Evolutionary conservation across 1,140 invertebrate genomes (phyloP).

Genomic region (Delia radicum): DNA sequence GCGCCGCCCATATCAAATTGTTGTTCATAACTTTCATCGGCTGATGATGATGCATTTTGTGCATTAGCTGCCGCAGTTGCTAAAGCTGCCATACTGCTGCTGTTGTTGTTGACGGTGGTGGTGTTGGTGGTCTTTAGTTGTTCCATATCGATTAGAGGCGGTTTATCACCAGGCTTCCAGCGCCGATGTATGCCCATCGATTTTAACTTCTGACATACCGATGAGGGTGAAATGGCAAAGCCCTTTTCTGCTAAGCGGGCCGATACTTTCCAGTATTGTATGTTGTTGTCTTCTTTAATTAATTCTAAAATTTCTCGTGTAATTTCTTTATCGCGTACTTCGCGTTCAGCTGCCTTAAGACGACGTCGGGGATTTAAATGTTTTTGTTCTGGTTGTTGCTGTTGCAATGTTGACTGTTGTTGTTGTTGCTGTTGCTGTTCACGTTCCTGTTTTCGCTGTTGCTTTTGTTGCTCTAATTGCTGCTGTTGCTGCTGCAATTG

Average conservation of each 20-base stretch:
- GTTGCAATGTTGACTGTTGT: not conserved
- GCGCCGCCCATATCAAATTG: conserved; percentile 52
- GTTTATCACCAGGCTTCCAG: conserved; percentile 53
- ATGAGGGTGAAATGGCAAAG: conserved; percentile 51
- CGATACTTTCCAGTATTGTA: conserved; percentile 54
- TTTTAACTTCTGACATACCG: conserved; percentile 53
- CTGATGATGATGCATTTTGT: conserved; percentile 21
- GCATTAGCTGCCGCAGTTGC: conserved; percentile 32
- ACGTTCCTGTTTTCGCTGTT: too few species aligned
- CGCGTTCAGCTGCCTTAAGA: conserved; percentile 47
- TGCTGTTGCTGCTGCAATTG: conserved; percentile 33
- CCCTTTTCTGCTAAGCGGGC: conserved; percentile 52
- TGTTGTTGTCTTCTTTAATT: conserved; percentile 53
- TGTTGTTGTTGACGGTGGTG: conserved; percentile 30
- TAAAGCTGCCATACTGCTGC: not conserved
- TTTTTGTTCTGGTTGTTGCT: not conserved
- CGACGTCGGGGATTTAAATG: conserved; percentile 44
- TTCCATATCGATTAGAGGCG: conserved; percentile 44
- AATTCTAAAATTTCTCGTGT: conserved; percentile 53
- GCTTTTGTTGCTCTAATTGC: conserved; percentile 25
- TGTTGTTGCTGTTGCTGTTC: conserved; percentile 14
- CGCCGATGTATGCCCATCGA: conserved; percentile 53
- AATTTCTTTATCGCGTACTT: conserved; percentile 51
- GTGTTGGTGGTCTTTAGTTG: conserved; percentile 43
- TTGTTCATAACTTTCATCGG: conserved; percentile 44